These are phyloP conservation scores for Vulpes lagopus DNA, from an alignment of 2,113 vertebrate genomes.

Conservation along the genomic window DNA sequence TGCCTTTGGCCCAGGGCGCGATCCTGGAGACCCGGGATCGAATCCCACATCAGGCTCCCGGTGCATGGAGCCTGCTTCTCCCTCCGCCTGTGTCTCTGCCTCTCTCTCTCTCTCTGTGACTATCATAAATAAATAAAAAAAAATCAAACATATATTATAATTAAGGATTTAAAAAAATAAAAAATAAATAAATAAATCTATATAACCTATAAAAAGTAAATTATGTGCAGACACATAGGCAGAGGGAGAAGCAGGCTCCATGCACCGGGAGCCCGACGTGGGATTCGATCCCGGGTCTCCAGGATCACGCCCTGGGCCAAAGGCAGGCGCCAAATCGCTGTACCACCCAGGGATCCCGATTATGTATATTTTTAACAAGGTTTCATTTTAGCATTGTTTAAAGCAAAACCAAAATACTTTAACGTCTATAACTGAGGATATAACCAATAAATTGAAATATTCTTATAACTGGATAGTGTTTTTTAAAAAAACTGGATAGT, in stretches of 20 bases:
- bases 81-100: too few relatives aligned
- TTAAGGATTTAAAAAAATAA: too few relatives aligned
- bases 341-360: not conserved
- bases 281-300: not conserved
- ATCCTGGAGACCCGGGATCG: too few relatives aligned
- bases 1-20: too few relatives aligned
- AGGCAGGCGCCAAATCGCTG: not conserved
- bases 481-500: not conserved
- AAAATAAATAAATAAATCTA: too few relatives aligned
- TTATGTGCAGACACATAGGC: not conserved
- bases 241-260: not conserved
- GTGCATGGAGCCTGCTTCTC: too few relatives aligned
- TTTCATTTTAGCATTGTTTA: not conserved
- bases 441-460: not conserved
- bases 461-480: not conserved
- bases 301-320: not conserved
- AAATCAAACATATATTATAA: too few relatives aligned
- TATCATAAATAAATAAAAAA: too few relatives aligned
- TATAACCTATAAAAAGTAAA: not conserved
- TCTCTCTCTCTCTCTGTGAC: too few relatives aligned
- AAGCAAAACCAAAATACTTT: conserved; percentile 15
- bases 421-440: not conserved
- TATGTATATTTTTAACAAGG: not conserved
- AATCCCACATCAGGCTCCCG: too few relatives aligned
- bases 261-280: fast-evolving